Base-by-base conservation (phyloP, 2,888 invertebrate genomes). In the Cataglyphis rosenhaueri region DNA sequence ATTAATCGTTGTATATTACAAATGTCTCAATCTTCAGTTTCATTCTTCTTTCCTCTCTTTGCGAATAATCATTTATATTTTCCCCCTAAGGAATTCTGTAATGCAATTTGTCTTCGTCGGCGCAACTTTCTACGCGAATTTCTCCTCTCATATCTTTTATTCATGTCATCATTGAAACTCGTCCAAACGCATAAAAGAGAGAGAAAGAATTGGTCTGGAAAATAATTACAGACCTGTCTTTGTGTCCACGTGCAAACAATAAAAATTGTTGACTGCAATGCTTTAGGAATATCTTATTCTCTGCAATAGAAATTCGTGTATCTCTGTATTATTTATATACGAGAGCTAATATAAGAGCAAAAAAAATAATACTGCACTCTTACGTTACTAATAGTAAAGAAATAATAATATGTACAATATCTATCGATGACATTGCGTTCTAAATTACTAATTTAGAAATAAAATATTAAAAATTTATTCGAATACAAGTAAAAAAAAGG, bases 61-160 rank as follows among this genome's bases (percentile, higher is more conserved):
- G 78, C 71, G 71, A 48, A 78, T 78, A 78, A 78, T 78, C 78
- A 78, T 70, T 78, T 78, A 78, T 78, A 78, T 71, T 78, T 78
- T 70, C 59, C 70, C 59, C 59, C 59, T 57, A 52, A 59, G 70
- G 59, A 59, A 78, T 71, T 59, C 32, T 25, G 71, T 59, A 78
- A 70, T 21, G 59, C 44, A 78, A 78, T 78, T 78, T 78, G 78
- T 78, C 78, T 78, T 78, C 78, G 78, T 78, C 59, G 78, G 71
- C 57, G 12, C 59, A 78, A 78, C 78, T 78, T 71, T 59, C 78
- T 48, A 59, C 78, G 78, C 18, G 78, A 78, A 78, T 70, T 78
- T 78, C 59, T 71, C 78, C 44, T 70, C 71, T 78, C 71, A 59
- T 78, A 78, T 78, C 78, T 78, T 78, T 78, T 78, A 78, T 78